phyloP scores from a whole-genome alignment of 2,797 vertebrate species.

The Lagothrix lagotricha region DNA sequence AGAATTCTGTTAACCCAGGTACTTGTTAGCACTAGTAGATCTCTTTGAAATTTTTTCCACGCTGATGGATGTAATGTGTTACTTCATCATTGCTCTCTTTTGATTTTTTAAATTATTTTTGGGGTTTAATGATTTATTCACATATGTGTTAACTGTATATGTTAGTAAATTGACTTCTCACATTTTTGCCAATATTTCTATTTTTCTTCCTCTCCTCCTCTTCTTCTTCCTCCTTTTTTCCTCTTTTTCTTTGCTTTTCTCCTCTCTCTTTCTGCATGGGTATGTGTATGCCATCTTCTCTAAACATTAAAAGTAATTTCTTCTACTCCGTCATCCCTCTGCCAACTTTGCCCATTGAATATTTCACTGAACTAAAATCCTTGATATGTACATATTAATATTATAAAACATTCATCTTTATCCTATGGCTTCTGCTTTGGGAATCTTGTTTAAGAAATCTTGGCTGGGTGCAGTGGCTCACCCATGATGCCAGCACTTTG shows the following conservation, averaged over 20 bases:
- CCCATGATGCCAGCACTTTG: too few species aligned
- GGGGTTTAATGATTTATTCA: background rate
- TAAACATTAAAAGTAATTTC: background rate
- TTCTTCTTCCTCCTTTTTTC: too few species aligned
- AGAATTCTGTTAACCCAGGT: background rate
- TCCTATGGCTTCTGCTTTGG: background rate
- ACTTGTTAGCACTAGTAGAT: background rate
- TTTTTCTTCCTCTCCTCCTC: too few species aligned
- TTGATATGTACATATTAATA: background rate
- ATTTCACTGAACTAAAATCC: background rate
- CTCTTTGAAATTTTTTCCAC: background rate
- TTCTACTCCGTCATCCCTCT: background rate
- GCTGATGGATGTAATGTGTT: background rate
- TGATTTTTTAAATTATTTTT: background rate
- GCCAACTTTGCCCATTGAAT: background rate
- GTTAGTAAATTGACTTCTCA: background rate
- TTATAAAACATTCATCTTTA: background rate
- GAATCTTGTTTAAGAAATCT: background rate
- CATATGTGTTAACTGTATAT: background rate
- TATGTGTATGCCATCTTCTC: background rate
- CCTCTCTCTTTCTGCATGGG: background rate
- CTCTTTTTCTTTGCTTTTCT: too few species aligned
- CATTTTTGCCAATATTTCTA: background rate
- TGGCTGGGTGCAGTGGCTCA: too few species aligned
- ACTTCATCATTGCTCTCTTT: background rate